These are phyloP conservation scores for Diadumene lineata DNA, from an alignment of 92 coral and sea anemone species.

Conservation along the genomic window DNA sequence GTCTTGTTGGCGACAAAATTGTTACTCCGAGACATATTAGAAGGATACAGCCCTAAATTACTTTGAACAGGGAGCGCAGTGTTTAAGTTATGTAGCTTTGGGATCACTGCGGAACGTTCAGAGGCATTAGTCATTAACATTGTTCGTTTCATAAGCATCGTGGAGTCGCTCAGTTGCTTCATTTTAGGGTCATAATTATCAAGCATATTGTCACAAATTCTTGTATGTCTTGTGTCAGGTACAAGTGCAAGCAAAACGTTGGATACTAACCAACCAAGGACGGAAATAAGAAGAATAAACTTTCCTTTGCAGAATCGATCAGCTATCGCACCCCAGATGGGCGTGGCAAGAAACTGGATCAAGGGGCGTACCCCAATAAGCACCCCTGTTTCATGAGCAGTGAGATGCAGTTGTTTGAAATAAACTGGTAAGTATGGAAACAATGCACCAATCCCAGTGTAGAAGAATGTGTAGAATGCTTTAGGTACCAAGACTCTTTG, in stretches of 20 bases:
- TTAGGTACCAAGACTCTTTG: slow-evolving; percentile 66
- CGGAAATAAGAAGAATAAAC: slow-evolving; percentile 76
- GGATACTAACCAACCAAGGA: slow-evolving; percentile 80
- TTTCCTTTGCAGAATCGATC: slow-evolving; percentile 83
- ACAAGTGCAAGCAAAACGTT: slow-evolving; percentile 74
- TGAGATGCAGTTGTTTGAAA: slow-evolving; percentile 86
- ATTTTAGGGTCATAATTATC: slow-evolving; percentile 19
- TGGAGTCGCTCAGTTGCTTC: slow-evolving; percentile 22
- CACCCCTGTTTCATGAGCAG: slow-evolving; percentile 85
- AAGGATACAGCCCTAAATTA: too few relatives aligned
- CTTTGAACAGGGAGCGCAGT: too few relatives aligned
- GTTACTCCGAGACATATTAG: too few relatives aligned
- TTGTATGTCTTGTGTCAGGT: slow-evolving; percentile 61
- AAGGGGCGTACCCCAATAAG: slow-evolving; percentile 86
- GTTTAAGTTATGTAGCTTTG: not conserved
- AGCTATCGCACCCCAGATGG: slow-evolving; percentile 93
- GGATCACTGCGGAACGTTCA: too few relatives aligned
- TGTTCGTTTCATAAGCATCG: slow-evolving; percentile 23
- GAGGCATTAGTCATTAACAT: not conserved
- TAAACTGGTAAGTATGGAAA: slow-evolving; percentile 94
- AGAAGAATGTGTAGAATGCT: slow-evolving; percentile 88
- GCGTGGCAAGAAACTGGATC: slow-evolving; percentile 84
- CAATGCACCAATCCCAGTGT: slow-evolving; percentile 88
- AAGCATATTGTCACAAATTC: slow-evolving; percentile 46
- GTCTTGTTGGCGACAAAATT: too few relatives aligned